These are phyloP conservation scores for Kryphioiulus occultus DNA, from an alignment of 2,888 invertebrate genomes.

Conservation along the genomic window DNA sequence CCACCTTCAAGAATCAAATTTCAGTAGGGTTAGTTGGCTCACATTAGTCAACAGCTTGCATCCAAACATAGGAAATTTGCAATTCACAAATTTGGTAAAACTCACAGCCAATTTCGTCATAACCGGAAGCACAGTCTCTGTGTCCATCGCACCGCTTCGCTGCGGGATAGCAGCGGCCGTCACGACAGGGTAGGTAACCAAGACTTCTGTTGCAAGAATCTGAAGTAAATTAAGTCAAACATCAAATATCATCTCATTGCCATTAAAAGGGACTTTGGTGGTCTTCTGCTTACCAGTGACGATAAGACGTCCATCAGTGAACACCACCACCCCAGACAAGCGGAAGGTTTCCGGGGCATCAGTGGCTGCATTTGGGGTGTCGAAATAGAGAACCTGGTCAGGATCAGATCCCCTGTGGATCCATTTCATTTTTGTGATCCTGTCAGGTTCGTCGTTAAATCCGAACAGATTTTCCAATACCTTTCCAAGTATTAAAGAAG, in stretches of 20 bases:
- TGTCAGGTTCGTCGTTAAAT: slow-evolving; percentile 54
- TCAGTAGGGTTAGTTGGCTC: neutral
- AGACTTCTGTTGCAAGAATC: slow-evolving; percentile 46
- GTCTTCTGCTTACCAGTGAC: slow-evolving; percentile 50
- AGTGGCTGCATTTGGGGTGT: slow-evolving; percentile 61
- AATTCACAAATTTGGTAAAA: neutral
- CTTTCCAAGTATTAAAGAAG: slow-evolving; percentile 44
- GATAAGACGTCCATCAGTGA: slow-evolving; percentile 63
- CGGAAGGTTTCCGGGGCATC: slow-evolving; percentile 63
- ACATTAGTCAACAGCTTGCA: neutral
- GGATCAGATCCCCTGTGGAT: slow-evolving; percentile 55
- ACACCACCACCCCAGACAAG: slow-evolving; percentile 62
- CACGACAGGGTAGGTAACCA: slow-evolving; percentile 50
- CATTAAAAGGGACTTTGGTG: neutral
- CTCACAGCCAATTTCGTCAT: slow-evolving; percentile 64
- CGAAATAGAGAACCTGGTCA: slow-evolving; percentile 55
- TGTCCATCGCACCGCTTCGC: slow-evolving; percentile 64
- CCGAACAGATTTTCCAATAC: slow-evolving; percentile 55
- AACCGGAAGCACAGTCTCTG: slow-evolving; percentile 63
- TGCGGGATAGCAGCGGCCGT: slow-evolving; percentile 61
- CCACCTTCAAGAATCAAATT: slow-evolving; percentile 13
- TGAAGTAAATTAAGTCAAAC: neutral
- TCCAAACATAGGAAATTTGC: neutral
- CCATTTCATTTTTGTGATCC: slow-evolving; percentile 54
- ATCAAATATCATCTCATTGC: neutral